A percentile compares a stretch with the other conserved stretches of the same genome.
Conservation (phyloP, 2,888 invertebrate genomes). For the Diplolepis rosae region DNA sequence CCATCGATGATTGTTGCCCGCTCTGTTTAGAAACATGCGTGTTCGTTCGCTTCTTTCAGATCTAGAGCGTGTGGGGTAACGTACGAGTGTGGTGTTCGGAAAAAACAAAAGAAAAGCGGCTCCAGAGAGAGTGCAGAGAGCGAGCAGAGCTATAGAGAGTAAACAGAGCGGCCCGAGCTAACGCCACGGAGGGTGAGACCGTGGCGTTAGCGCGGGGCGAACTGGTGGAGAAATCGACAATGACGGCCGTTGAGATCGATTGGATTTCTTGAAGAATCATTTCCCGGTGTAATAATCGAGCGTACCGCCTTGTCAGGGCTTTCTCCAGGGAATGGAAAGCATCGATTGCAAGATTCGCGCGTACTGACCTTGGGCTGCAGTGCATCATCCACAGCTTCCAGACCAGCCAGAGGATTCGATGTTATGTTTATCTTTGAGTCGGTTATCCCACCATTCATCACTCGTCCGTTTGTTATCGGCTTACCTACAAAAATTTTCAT, state of each 20-base stretch:
- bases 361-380: conserved; percentile 72
- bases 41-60: conserved; percentile 73
- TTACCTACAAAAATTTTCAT: conserved; percentile 60
- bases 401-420: conserved; percentile 83
- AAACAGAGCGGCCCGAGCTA: conserved; percentile 37
- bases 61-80: conserved; percentile 71
- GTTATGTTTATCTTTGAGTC: conserved; percentile 82
- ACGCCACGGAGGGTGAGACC: conserved; percentile 27
- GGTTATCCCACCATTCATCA: conserved; percentile 70
- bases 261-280: conserved; percentile 24
- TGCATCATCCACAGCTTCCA: conserved; percentile 79
- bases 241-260: conserved; percentile 33
- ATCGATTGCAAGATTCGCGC: conserved; percentile 29
- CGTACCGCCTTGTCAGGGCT: conserved; percentile 25
- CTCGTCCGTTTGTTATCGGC: conserved; percentile 70
- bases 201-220: conserved; percentile 31
- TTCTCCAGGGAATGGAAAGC: conserved; percentile 32
- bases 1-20: conserved; percentile 72
- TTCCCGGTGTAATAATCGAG: conserved; percentile 22
- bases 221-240: conserved; percentile 34
- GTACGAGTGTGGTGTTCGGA: conserved; percentile 67
- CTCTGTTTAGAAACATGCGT: conserved; percentile 73
- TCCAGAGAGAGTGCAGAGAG: conserved; percentile 53
- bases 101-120: conserved; percentile 56
- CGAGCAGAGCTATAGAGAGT: conserved; percentile 38